Conservation (phyloP, 2,797 vertebrate genomes). For the Thaleichthys pacificus region DNA sequence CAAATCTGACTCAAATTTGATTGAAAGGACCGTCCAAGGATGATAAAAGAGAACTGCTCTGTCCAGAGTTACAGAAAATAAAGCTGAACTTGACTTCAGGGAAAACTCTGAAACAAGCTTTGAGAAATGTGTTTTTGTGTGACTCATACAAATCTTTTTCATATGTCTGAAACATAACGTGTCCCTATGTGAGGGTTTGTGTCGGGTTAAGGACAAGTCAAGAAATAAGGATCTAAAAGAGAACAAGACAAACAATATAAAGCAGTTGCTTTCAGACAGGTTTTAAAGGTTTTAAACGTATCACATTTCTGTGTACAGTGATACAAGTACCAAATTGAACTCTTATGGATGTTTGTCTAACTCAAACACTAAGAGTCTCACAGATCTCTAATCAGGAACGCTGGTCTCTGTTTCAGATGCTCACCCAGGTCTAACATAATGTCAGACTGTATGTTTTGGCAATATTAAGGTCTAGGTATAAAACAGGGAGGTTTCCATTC, state of each 20-base stretch:
- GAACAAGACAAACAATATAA: too few relatives aligned
- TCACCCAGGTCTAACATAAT: slow-evolving; percentile 16
- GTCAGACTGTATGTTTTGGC: not conserved
- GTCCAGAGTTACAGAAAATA: slow-evolving; percentile 50
- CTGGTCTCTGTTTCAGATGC: not conserved
- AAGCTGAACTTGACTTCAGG: slow-evolving; percentile 37
- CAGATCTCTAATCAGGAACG: too few relatives aligned
- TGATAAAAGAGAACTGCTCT: slow-evolving; percentile 30
- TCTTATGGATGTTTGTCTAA: too few relatives aligned
- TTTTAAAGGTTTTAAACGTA: not conserved
- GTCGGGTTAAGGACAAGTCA: too few relatives aligned
- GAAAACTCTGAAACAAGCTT: slow-evolving; percentile 27
- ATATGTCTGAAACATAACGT: slow-evolving; percentile 4
- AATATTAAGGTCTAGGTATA: not conserved
- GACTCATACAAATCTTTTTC: slow-evolving; percentile 55
- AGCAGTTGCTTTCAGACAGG: not conserved
- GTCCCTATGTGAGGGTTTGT: too few relatives aligned
- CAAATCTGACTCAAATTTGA: slow-evolving; percentile 35
- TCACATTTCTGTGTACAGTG: not conserved
- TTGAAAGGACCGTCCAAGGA: slow-evolving; percentile 35
- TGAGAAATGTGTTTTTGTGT: slow-evolving; percentile 50
- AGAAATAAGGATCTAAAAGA: too few relatives aligned
- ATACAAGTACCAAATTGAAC: too few relatives aligned
- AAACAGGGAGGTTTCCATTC: not conserved
- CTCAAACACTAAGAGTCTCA: too few relatives aligned